phyloP scores from a whole-genome alignment of 2,797 vertebrate genomes.

The Lagorchestes hirsutus region DNA sequence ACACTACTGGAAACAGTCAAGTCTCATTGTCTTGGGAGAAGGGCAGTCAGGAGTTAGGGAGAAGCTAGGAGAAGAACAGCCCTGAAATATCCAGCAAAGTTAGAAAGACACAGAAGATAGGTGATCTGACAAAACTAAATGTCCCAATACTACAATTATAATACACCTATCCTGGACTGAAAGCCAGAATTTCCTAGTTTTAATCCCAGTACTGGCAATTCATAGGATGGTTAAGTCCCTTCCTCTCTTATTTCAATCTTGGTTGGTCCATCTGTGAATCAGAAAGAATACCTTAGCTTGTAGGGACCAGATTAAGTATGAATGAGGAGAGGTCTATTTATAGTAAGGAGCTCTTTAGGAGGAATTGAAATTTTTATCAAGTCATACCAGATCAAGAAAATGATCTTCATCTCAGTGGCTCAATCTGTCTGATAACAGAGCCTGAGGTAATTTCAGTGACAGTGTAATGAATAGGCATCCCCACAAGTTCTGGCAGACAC shows the following conservation, averaged over 20 bases:
- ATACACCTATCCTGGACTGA: background rate
- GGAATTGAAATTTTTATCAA: background rate
- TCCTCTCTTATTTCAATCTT: background rate
- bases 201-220: constrained; percentile 3
- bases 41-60: constrained; percentile 19
- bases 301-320: background rate
- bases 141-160: background rate
- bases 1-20: constrained; percentile 28
- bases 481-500: background rate
- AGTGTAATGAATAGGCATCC: no score
- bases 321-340: constrained; percentile 27
- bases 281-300: constrained; percentile 18
- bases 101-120: background rate
- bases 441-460: background rate
- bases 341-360: background rate
- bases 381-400: background rate
- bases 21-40: constrained; percentile 53
- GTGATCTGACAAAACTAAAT: background rate
- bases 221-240: background rate
- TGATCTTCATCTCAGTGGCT: background rate
- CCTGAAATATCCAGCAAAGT: background rate
- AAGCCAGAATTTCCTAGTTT: constrained; percentile 34
- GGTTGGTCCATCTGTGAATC: background rate
- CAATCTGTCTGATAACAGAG: background rate
- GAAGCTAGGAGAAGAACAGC: constrained; percentile 51